These are phyloP conservation scores for Napeogenes inachia DNA, from an alignment of 2,888 invertebrate species.

Conservation along the genomic window DNA sequence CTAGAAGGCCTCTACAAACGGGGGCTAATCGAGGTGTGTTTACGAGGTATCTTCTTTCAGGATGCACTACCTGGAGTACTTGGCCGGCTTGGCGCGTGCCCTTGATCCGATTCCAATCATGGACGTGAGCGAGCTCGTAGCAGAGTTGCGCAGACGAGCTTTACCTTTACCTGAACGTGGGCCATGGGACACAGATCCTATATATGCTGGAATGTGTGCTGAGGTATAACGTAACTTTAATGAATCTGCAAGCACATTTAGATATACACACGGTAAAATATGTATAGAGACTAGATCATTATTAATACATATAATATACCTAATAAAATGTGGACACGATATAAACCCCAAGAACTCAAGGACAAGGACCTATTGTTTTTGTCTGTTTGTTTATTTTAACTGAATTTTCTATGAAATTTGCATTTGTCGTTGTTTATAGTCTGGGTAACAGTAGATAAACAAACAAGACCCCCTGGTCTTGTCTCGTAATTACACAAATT, in stretches of 20 bases:
- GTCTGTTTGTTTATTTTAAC: too few relatives aligned
- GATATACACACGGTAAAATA: too few relatives aligned
- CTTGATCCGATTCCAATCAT: slow-evolving; percentile 94
- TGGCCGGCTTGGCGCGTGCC: slow-evolving; percentile 90
- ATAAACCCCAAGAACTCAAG: too few relatives aligned
- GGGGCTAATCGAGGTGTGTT: slow-evolving; percentile 80
- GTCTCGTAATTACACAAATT: too few relatives aligned
- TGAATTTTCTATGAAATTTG: too few relatives aligned
- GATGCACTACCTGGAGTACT: slow-evolving; percentile 96
- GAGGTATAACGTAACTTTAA: slow-evolving; percentile 78
- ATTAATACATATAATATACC: too few relatives aligned
- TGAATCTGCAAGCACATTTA: background rate
- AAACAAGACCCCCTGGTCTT: too few relatives aligned
- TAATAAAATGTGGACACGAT: too few relatives aligned
- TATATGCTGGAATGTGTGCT: slow-evolving; percentile 89
- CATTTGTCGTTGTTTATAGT: too few relatives aligned
- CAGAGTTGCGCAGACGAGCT: slow-evolving; percentile 90
- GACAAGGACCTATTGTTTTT: too few relatives aligned
- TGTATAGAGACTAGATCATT: too few relatives aligned
- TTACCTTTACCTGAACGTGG: slow-evolving; percentile 89
- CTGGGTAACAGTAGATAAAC: too few relatives aligned
- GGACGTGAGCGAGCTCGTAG: slow-evolving; percentile 90
- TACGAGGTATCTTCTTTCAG: slow-evolving; percentile 75
- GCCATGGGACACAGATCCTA: slow-evolving; percentile 88
- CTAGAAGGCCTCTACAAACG: slow-evolving; percentile 81